These are phyloP conservation scores for Pyrrhia umbra DNA, from an alignment of 2,888 invertebrate genomes.

Conservation along the genomic window DNA sequence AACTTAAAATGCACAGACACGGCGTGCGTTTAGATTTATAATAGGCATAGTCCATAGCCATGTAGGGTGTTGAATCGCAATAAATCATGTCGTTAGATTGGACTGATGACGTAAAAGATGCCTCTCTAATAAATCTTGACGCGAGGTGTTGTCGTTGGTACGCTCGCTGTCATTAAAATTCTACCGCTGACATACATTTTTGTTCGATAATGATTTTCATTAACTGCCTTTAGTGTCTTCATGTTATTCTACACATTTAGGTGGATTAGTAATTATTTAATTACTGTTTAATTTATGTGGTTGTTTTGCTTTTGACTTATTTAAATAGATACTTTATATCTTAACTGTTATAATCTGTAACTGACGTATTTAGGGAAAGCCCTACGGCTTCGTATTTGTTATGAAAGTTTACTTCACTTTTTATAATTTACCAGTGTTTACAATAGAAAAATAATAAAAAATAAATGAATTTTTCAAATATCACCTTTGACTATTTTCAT, in stretches of 20 bases:
- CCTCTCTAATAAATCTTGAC: constrained; percentile 57
- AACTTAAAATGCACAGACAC: constrained; percentile 33
- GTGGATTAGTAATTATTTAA: constrained; percentile 13
- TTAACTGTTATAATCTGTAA: background rate
- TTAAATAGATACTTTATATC: background rate
- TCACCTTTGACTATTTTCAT: no score
- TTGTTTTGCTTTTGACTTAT: background rate
- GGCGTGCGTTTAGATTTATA: constrained; percentile 55
- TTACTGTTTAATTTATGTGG: background rate
- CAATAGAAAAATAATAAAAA: no score
- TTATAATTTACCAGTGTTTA: no score
- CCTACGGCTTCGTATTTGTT: no score
- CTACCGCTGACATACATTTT: constrained; percentile 58
- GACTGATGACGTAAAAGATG: constrained; percentile 60
- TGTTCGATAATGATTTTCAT: constrained; percentile 54
- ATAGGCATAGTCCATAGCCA: constrained; percentile 40
- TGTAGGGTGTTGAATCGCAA: constrained; percentile 59
- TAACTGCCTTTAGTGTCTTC: constrained; percentile 20
- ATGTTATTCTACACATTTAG: constrained; percentile 3
- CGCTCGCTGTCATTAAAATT: constrained; percentile 58
- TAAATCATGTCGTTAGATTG: constrained; percentile 62
- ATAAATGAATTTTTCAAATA: no score
- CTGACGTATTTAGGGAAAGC: no score
- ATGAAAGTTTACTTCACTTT: no score
- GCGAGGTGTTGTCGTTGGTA: constrained; percentile 51